These are phyloP conservation scores for Phaonia tiefii DNA, from an alignment of 2,888 invertebrate species.

Conservation along the genomic window DNA sequence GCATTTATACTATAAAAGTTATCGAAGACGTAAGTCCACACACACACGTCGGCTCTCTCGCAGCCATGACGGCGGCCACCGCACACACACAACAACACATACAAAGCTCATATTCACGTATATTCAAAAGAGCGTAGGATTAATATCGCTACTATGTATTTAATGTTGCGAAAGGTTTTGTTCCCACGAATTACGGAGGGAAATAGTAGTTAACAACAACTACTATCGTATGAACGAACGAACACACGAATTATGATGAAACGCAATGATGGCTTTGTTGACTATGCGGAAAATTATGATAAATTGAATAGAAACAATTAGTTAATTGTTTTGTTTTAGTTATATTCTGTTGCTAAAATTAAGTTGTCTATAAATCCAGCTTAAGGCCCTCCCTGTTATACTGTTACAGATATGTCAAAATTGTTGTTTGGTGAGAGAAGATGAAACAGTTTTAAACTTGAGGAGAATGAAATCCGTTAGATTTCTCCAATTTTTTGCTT, in stretches of 20 bases:
- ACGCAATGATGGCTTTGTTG: neutral
- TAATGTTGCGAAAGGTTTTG: neutral
- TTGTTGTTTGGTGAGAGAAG: too few relatives aligned
- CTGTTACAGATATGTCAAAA: too few relatives aligned
- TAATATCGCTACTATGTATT: constrained; percentile 42
- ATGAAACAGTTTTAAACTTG: too few relatives aligned
- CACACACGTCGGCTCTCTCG: constrained; percentile 34
- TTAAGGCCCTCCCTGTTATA: too few relatives aligned
- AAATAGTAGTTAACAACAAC: neutral
- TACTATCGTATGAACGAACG: too few relatives aligned
- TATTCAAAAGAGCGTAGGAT: neutral
- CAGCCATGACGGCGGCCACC: constrained; percentile 49
- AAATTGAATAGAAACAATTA: too few relatives aligned
- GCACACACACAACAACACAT: constrained; percentile 10
- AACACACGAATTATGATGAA: too few relatives aligned
- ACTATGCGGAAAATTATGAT: neutral
- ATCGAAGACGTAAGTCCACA: too few relatives aligned
- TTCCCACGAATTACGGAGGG: neutral
- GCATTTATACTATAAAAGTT: neutral
- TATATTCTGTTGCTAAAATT: constrained; percentile 3
- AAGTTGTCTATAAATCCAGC: neutral
- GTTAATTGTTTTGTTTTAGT: neutral
- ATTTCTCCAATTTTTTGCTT: too few relatives aligned
- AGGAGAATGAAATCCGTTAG: too few relatives aligned
- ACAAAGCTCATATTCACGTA: neutral